Base-by-base conservation (phyloP, 2,888 invertebrate genomes). In the Sturmia bella region DNA sequence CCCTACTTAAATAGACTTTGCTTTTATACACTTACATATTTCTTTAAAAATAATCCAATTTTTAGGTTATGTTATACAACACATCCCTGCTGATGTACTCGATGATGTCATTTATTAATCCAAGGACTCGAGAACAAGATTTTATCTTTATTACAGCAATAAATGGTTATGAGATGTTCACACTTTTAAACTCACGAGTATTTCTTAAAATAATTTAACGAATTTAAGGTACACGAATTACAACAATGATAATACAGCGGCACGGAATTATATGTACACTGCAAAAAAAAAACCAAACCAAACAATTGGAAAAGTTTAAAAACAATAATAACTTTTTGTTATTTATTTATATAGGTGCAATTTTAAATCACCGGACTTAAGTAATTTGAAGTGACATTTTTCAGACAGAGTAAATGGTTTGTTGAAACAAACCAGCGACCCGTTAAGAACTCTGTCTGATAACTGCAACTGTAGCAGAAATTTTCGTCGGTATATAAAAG, bases 401-500 rank as follows among this genome's bases (percentile, higher is more conserved):
- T 88, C 90, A 89, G 89, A 90, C 90, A 89, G 89, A 91, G 90
- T 88, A 85, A 84, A 83, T 72, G 85, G 86, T 86, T 86, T 78
- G 77, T 50, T 4, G 50, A 6, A 39, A 64, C 69, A 85, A 80
- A 85, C 84, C 85, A 84, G 83, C 85, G 86, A 88, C 87, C 89
- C 89, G 87, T 86, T 87, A 85, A 85, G 88, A 89, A 88, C 90
- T 90, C 90, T 90, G 89, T 88, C 90, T 89, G 90, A 89, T 88
- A 88, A 89, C 89, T 89, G 88, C 87, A 85, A 86, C 84, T 63
- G 85, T 50, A 61, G 48, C 21, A 43, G 61, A 68, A 21, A 66
- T 54, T 41, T 59, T 45, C 37, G 12, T 11, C 15, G n/a, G 32
- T 82, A 78, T 75, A 77, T 80, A 72, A 83, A 78, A 78, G 76